phyloP scores from a whole-genome alignment of 2,888 invertebrate genomes.

The Phengaris arion region DNA sequence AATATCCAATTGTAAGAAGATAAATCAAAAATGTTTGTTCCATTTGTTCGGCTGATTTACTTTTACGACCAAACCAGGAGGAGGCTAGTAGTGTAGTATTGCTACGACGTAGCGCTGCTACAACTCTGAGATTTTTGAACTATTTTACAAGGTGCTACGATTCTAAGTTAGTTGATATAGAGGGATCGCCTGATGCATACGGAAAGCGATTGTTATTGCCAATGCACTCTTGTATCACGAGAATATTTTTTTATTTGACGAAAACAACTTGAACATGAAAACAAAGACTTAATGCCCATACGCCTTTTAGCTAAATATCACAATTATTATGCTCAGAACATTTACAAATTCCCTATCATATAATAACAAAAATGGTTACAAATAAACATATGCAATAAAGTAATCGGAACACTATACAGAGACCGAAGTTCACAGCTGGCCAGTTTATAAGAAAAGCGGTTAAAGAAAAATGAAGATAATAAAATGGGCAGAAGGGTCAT shows the following conservation, averaged over 20 bases:
- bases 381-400: not conserved
- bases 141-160: not conserved
- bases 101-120: not conserved
- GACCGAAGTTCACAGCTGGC: not conserved
- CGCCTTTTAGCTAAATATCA: no score
- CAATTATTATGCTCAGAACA: no score
- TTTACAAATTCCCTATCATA: no score
- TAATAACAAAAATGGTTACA: not conserved
- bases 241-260: no score
- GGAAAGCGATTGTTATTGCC: no score
- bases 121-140: not conserved
- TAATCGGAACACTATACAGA: not conserved
- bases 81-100: not conserved
- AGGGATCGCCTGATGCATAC: no score
- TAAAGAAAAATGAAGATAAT: slow-evolving; percentile 23
- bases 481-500: slow-evolving; percentile 16
- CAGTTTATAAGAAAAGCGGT: not conserved
- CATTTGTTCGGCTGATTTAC: slow-evolving; percentile 3
- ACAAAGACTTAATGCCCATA: no score
- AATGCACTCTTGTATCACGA: no score
- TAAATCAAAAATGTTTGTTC: slow-evolving; percentile 5
- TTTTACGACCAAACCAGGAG: not conserved
- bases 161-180: no score
- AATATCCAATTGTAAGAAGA: not conserved
- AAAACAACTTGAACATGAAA: no score